Evolutionary conservation across 2,113 vertebrate genomes (phyloP), one percentile per base, ranked within the genome.

Genomic region (Petromus typicus): DNA sequence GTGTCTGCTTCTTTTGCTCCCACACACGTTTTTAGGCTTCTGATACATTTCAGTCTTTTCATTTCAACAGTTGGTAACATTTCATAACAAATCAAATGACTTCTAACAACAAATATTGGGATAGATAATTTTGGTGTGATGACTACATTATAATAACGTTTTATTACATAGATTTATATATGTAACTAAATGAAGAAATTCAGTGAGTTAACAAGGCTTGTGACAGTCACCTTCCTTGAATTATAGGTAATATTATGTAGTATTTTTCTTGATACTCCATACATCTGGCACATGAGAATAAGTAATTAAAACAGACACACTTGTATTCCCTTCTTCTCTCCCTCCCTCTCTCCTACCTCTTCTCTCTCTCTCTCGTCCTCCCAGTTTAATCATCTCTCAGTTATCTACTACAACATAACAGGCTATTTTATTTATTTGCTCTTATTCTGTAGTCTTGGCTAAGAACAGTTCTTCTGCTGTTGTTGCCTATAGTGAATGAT

Each of bases 51-150:
- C 3, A 56, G 14, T 7, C 71, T 89, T 92, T 92, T 40, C 34
- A 45, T 90, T 83, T 95, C 89, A 87, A 32, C 32, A 81, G 6
- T 63, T 79, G n/a, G 7, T 89, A 88, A 23, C 30, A 86, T 91
- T 93, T 96, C 18, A 59, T 82, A 89, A 51, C 3, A 13, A 95
- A 66, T 59, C 23, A 69, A 75, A 12, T 8, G 14, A 94, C 69
- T 97, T 95, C 37, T 88, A 73, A 56, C 30, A 82, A 88, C 5
- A 91, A 67, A 54, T 59, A 79, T 86, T 23, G 2, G n/a, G 59
- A 20, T 63, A 86, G 64, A 88, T 40, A 75, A 43, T 88, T 90
- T 79, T 95, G 88, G 56, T 69, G 45, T 61, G 69, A 34, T 56
- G 18, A 93, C 32, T 48, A 27, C 86, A 34, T 75, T 67, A 30